These are phyloP conservation scores for Loriculus beryllinus DNA, from an alignment of 2,797 vertebrate species.

Conservation along the genomic window DNA sequence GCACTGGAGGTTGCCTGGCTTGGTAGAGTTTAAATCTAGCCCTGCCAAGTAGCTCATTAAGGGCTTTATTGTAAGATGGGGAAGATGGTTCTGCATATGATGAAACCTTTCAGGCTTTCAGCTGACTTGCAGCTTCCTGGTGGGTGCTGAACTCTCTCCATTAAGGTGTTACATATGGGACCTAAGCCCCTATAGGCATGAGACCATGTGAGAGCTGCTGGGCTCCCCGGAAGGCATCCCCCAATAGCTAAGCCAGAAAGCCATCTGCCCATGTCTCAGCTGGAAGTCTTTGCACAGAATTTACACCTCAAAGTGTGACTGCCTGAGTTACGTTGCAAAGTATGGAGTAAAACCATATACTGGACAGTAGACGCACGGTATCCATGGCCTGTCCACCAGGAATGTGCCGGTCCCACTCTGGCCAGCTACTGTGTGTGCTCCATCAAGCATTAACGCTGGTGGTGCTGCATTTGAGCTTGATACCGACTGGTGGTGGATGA, in stretches of 20 bases:
- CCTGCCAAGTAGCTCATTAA: neutral
- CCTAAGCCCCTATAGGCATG: neutral
- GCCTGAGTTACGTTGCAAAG: neutral
- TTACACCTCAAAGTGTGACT: neutral
- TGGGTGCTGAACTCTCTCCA: neutral
- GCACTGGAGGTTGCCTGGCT: neutral
- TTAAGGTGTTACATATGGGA: neutral
- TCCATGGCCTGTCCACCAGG: fast-evolving
- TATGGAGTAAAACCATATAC: neutral
- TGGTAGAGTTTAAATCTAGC: neutral
- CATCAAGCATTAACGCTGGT: neutral
- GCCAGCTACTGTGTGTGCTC: neutral
- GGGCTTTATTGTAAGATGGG: neutral
- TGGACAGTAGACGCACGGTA: neutral
- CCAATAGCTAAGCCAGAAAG: neutral
- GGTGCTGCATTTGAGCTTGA: neutral
- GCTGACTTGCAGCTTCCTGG: neutral
- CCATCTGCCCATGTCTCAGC: neutral
- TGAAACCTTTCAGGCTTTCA: neutral
- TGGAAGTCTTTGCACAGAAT: neutral
- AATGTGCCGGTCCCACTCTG: neutral
- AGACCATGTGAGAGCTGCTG: neutral
- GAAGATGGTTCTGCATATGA: neutral
- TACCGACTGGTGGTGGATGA: neutral
- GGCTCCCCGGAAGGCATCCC: neutral